Conservation (phyloP, 2,888 invertebrate genomes). For the Vesta saturnalis region DNA sequence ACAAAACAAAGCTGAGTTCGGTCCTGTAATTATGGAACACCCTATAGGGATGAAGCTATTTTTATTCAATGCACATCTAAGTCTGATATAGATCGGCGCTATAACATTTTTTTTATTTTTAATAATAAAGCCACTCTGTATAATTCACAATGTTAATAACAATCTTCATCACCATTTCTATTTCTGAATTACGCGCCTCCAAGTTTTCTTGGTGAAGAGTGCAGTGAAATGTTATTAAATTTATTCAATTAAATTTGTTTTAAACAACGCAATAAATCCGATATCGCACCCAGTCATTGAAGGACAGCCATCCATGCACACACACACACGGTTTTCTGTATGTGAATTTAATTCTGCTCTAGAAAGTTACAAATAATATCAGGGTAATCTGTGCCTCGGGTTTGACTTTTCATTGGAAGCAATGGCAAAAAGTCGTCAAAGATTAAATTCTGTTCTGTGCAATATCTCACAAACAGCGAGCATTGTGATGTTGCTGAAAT, state of each 20-base stretch:
- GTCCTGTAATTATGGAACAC: no score
- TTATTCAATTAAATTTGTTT: not conserved
- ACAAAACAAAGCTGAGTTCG: no score
- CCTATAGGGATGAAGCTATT: no score
- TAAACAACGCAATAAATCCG: not conserved
- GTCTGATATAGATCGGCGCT: no score
- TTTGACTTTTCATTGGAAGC: slow-evolving; percentile 2
- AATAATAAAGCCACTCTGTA: no score
- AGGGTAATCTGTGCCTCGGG: slow-evolving; percentile 2
- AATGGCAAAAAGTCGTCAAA: not conserved
- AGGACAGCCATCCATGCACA: slow-evolving; percentile 3
- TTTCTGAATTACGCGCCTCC: not conserved
- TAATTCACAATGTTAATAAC: slow-evolving; percentile 1
- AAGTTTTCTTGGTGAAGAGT: slow-evolving; percentile 5
- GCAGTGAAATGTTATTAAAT: slow-evolving; percentile 3
- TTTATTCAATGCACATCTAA: no score
- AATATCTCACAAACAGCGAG: slow-evolving; percentile 27
- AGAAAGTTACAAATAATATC: not conserved
- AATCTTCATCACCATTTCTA: not conserved
- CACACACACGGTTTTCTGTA: not conserved
- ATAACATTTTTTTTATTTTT: no score
- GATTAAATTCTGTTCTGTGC: slow-evolving; percentile 20
- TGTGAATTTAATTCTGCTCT: not conserved
- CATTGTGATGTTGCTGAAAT: slow-evolving; percentile 33
- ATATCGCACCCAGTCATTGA: not conserved